These are phyloP conservation scores for Conistra vaccinii DNA, from an alignment of 2,888 invertebrate species.

Conservation along the genomic window DNA sequence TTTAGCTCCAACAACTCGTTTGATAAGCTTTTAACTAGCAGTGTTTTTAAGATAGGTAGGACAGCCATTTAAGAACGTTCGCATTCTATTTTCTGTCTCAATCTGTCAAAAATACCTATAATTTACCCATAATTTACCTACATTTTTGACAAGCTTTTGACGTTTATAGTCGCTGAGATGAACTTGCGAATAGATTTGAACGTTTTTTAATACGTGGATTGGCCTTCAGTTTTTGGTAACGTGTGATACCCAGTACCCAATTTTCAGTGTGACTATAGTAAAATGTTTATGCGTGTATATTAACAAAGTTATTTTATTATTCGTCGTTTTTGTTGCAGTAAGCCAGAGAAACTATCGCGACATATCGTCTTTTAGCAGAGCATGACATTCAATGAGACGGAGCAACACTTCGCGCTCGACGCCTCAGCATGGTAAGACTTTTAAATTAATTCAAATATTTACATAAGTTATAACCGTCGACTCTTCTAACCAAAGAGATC, in stretches of 20 bases:
- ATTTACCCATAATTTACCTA: too few species aligned
- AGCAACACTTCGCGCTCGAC: conserved; percentile 82
- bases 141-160: not conserved
- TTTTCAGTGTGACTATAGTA: not conserved
- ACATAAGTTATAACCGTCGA: not conserved
- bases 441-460: not conserved
- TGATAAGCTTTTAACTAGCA: not conserved
- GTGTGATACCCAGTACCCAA: not conserved
- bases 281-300: not conserved
- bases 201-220: not conserved
- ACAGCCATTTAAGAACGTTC: not conserved
- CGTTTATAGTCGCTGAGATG: not conserved
- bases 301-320: not conserved
- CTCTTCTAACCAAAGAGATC: not conserved
- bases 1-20: not conserved
- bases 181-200: not conserved
- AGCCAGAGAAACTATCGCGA: conserved; percentile 86
- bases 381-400: conserved; percentile 86
- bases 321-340: conserved; percentile 74
- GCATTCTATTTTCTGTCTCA: not conserved
- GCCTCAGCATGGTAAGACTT: conserved; percentile 77
- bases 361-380: conserved; percentile 83
- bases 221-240: too few species aligned
- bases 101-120: not conserved
- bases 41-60: not conserved